Percentiles rank a stretch among this genome's conserved stretches.
These are phyloP conservation scores for Mesitornis unicolor DNA, from an alignment of 2,113 vertebrate species.

Conservation along the genomic window DNA sequence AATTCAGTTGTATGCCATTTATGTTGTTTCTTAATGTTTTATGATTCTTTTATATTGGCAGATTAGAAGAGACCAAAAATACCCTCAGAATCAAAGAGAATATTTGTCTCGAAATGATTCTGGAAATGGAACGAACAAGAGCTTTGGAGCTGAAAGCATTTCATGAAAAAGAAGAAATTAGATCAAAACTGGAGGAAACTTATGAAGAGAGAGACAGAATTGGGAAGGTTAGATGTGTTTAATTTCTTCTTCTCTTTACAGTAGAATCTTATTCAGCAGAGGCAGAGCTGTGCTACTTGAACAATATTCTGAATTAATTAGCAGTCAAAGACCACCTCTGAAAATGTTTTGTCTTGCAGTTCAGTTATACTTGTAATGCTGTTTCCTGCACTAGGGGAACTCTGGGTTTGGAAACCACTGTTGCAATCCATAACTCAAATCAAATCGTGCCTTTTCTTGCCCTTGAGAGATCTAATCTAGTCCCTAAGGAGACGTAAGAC, in stretches of 20 bases:
- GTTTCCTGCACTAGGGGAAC: neutral
- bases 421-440: neutral
- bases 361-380: neutral
- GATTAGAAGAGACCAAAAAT: slow-evolving; percentile 66
- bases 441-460: neutral
- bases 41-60: neutral
- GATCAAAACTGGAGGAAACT: slow-evolving; percentile 74
- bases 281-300: neutral
- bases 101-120: slow-evolving; percentile 26
- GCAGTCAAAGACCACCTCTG: neutral
- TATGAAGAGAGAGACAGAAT: slow-evolving; percentile 74
- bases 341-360: neutral
- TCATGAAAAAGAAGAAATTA: slow-evolving; percentile 77
- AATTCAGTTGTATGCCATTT: neutral
- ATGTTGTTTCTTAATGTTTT: neutral
- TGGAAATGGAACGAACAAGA: slow-evolving; percentile 71
- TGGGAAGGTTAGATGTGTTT: slow-evolving; percentile 53
- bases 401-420: neutral
- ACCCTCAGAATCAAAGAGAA: slow-evolving; percentile 57
- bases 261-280: neutral
- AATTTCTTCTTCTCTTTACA: neutral
- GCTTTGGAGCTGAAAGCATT: slow-evolving; percentile 76
- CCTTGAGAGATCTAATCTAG: neutral
- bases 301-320: neutral
- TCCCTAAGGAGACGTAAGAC: neutral